phyloP scores from a whole-genome alignment of 2,797 vertebrate genomes.

The Thripadectes ignobilis region DNA sequence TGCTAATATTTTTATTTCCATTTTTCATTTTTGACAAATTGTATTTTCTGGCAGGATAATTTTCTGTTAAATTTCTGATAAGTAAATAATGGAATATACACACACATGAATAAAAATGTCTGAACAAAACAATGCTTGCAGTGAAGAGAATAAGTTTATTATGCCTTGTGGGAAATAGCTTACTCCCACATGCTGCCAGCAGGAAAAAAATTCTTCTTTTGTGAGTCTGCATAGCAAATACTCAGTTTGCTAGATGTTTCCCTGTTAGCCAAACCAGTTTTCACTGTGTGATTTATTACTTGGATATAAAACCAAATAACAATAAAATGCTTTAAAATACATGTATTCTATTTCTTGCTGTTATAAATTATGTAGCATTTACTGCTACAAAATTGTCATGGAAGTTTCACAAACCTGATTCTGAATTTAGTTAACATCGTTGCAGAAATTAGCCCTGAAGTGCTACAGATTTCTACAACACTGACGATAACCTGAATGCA shows the following conservation, averaged over 20 bases:
- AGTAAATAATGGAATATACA: background rate
- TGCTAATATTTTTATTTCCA: background rate
- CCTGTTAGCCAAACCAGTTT: background rate
- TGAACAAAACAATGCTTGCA: background rate
- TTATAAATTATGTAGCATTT: slow-evolving; percentile 21
- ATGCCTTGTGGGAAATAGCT: background rate
- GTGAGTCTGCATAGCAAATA: background rate
- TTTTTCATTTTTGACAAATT: background rate
- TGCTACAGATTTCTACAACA: background rate
- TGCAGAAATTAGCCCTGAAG: slow-evolving; percentile 26
- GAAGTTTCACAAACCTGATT: slow-evolving; percentile 28
- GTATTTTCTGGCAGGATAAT: background rate
- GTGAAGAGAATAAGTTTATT: background rate
- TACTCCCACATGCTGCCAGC: background rate
- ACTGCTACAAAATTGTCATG: slow-evolving; percentile 9
- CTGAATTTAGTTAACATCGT: slow-evolving; percentile 23
- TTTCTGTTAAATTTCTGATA: background rate
- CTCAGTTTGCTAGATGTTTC: background rate
- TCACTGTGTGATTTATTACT: background rate
- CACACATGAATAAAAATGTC: background rate
- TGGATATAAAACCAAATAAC: slow-evolving; percentile 10
- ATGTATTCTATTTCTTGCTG: slow-evolving; percentile 18
- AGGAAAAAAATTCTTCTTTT: background rate
- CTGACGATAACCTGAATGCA: slow-evolving; percentile 19
- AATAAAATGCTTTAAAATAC: background rate